phyloP scores from a whole-genome alignment of 2,113 vertebrate genomes.

The Dasyprocta punctata region DNA sequence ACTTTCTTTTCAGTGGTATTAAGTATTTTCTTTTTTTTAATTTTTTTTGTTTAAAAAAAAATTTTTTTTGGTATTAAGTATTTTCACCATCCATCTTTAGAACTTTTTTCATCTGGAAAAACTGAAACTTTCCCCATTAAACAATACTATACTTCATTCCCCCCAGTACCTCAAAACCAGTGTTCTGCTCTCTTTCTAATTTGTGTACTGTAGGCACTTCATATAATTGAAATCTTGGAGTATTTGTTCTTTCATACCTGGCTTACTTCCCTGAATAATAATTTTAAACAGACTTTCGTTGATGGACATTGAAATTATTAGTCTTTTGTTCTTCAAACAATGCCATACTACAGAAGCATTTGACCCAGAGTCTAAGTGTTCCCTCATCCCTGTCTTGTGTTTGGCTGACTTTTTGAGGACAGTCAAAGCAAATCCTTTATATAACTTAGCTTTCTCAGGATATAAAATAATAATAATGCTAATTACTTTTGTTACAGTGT shows the following conservation, averaged over 20 bases:
- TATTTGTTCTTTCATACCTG: slow-evolving; percentile 17
- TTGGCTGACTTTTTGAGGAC: slow-evolving; percentile 44
- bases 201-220: background rate
- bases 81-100: background rate
- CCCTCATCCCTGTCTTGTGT: background rate
- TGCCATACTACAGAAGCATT: background rate
- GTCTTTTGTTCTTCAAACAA: background rate
- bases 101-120: slow-evolving; percentile 10
- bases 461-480: slow-evolving; percentile 48
- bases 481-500: slow-evolving; percentile 17
- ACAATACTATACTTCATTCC: background rate
- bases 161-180: background rate
- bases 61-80: background rate
- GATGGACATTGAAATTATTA: background rate
- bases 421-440: background rate
- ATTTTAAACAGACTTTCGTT: slow-evolving; percentile 11
- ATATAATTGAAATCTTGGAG: background rate
- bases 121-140: background rate
- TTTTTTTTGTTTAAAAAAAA: too few species aligned
- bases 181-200: background rate
- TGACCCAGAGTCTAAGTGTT: background rate
- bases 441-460: slow-evolving; percentile 26
- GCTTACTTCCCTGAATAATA: background rate
- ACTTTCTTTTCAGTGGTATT: background rate
- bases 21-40: too few species aligned